Conservation (phyloP, 2,797 vertebrate genomes). For the Chloroceryle amazona region DNA sequence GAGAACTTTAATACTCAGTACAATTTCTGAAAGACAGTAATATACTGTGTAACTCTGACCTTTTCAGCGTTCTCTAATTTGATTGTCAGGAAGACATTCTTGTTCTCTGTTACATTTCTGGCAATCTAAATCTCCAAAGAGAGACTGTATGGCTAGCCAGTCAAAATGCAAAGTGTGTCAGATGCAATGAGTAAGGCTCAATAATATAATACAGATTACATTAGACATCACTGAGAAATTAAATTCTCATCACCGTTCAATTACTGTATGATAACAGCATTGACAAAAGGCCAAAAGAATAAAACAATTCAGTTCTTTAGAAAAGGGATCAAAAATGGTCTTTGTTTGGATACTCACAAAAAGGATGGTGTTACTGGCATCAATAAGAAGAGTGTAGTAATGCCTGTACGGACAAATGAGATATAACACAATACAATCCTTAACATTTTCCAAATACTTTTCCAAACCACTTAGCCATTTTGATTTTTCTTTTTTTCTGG, state of each 20-base stretch:
- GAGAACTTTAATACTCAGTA: constrained; percentile 38
- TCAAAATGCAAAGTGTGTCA: neutral
- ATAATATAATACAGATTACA: constrained; percentile 24
- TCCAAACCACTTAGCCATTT: neutral
- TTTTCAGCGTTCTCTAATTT: constrained; percentile 51
- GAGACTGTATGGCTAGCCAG: neutral
- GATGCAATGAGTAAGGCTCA: neutral
- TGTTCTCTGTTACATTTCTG: constrained; percentile 20
- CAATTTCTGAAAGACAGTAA: constrained; percentile 37
- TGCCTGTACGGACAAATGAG: fast-evolving
- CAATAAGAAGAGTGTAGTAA: neutral
- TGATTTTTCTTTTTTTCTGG: neutral
- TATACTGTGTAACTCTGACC: constrained; percentile 15
- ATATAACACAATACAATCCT: neutral
- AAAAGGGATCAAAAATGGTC: neutral
- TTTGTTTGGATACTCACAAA: neutral
- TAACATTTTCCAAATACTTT: neutral
- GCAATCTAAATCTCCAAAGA: constrained; percentile 36
- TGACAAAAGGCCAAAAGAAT: neutral
- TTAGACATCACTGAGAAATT: neutral
- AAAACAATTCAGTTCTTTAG: neutral
- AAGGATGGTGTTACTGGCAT: neutral
- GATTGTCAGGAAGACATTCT: constrained; percentile 57
- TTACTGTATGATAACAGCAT: neutral
- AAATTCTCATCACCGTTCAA: neutral